Percentiles rank a stretch among this genome's conserved stretches.
These are phyloP conservation scores for Prosopocoilus inquinatus DNA, from an alignment of 2,888 invertebrate species.

Conservation along the genomic window DNA sequence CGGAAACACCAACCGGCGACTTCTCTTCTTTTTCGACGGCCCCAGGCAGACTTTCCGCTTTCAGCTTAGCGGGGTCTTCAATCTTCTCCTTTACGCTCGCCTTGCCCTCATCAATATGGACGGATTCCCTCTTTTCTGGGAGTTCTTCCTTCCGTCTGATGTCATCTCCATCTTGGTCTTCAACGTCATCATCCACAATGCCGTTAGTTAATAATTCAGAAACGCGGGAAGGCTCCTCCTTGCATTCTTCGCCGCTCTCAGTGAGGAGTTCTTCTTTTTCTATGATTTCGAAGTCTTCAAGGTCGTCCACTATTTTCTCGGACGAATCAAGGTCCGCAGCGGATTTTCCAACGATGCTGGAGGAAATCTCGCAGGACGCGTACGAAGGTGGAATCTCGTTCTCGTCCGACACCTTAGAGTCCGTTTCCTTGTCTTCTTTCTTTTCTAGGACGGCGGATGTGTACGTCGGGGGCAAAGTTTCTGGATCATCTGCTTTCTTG, in stretches of 20 bases:
- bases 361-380: not conserved
- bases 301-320: too few species aligned
- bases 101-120: not conserved
- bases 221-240: too few species aligned
- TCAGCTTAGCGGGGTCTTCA: conserved; percentile 1
- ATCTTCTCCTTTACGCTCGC: not conserved
- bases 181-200: conserved; percentile 5
- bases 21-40: not conserved
- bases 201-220: not conserved
- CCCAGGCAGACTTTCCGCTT: not conserved
- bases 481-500: too few species aligned
- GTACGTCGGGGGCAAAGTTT: not conserved
- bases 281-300: conserved; percentile 7
- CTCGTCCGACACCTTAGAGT: not conserved
- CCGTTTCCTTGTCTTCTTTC: not conserved
- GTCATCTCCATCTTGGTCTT: conserved; percentile 8
- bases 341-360: too few species aligned
- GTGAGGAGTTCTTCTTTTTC: too few species aligned
- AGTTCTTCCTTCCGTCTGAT: conserved; percentile 7
- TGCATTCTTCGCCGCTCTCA: too few species aligned
- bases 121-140: not conserved
- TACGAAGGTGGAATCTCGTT: not conserved
- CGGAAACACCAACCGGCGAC: conserved; percentile 5
- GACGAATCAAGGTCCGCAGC: too few species aligned
- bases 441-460: not conserved